Conservation (phyloP, 2,797 vertebrate species). For the Meda fulgida region DNA sequence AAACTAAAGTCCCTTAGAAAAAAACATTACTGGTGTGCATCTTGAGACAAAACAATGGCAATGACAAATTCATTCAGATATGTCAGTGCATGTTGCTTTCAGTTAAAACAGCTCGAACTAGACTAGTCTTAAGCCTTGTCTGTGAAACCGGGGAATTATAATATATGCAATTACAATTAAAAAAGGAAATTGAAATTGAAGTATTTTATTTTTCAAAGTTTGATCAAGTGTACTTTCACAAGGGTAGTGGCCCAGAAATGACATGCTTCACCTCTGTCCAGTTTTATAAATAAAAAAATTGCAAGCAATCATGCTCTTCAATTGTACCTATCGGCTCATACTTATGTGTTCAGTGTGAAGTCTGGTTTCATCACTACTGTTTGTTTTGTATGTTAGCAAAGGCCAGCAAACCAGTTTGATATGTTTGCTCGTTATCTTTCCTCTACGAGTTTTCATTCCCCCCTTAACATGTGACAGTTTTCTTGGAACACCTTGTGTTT, state of each 20-base stretch:
- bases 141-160: too few relatives aligned
- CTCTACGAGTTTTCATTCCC: conserved; percentile 7
- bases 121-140: too few relatives aligned
- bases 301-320: conserved; percentile 8
- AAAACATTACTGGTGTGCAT: too few relatives aligned
- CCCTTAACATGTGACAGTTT: neutral
- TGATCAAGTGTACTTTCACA: neutral
- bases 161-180: too few relatives aligned
- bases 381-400: conserved; percentile 15
- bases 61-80: too few relatives aligned
- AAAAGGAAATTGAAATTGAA: too few relatives aligned
- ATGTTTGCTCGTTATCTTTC: conserved; percentile 21
- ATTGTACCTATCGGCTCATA: conserved; percentile 23
- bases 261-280: neutral
- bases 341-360: conserved; percentile 22
- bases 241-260: neutral
- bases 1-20: neutral
- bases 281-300: neutral
- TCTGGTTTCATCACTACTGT: conserved; percentile 1
- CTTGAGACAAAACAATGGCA: too few relatives aligned
- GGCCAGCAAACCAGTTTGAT: conserved; percentile 49
- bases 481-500: neutral
- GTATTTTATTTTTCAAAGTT: neutral
- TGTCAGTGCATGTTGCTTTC: too few relatives aligned
- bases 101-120: too few relatives aligned